These are phyloP conservation scores for Amblyopsis hoosieri DNA, from an alignment of 2,797 vertebrate species.

Conservation along the genomic window DNA sequence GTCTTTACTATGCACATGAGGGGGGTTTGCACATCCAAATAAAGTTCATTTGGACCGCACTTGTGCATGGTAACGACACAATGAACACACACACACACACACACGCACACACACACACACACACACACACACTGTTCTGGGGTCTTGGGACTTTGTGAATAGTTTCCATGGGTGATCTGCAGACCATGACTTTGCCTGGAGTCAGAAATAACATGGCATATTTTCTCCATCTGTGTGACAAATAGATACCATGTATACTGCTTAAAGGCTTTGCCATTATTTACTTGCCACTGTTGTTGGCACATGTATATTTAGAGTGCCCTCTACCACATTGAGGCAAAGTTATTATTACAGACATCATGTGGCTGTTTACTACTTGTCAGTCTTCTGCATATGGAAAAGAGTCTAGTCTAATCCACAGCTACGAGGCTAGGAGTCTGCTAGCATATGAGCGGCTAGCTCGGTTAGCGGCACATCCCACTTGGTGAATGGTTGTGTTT, in stretches of 20 bases:
- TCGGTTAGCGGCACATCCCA: slow-evolving; percentile 45
- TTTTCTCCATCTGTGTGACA: slow-evolving; percentile 60
- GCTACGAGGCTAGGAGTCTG: slow-evolving; percentile 20
- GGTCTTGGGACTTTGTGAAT: slow-evolving; percentile 60
- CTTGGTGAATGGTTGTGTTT: slow-evolving; percentile 34
- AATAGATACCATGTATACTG: slow-evolving; percentile 56
- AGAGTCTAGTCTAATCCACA: slow-evolving; percentile 31
- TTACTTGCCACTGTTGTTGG: slow-evolving; percentile 49
- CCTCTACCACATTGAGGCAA: slow-evolving; percentile 20
- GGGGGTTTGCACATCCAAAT: neutral
- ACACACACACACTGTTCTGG: slow-evolving; percentile 30
- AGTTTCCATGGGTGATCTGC: slow-evolving; percentile 68
- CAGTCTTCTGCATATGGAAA: slow-evolving; percentile 34
- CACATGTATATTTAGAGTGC: slow-evolving; percentile 43
- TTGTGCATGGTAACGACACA: neutral
- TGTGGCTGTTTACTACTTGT: slow-evolving; percentile 35
- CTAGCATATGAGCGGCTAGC: slow-evolving; percentile 36
- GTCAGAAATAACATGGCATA: slow-evolving; percentile 61
- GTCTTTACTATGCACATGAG: neutral
- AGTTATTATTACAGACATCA: slow-evolving; percentile 42
- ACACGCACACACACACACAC: slow-evolving; percentile 20
- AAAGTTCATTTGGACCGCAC: slow-evolving; percentile 1
- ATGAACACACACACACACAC: slow-evolving; percentile 7
- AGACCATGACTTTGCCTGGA: slow-evolving; percentile 56
- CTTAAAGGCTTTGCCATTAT: slow-evolving; percentile 45